Evolutionary conservation across 2,797 vertebrate species (phyloP).

Genomic region (Pipistrellus pygmaeus): DNA sequence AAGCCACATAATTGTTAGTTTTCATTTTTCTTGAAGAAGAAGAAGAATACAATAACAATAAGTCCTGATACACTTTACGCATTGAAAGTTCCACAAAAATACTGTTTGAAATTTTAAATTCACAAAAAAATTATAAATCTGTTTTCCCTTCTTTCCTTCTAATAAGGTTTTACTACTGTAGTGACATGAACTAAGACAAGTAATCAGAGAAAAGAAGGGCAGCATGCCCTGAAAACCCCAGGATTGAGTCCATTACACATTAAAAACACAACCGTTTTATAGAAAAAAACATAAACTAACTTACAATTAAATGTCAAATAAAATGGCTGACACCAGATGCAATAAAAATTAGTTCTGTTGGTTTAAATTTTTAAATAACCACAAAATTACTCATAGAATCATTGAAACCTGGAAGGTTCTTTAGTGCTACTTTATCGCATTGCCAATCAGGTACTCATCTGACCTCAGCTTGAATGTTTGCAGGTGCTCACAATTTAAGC

Average conservation of each 20-base stretch:
- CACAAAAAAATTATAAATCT: background rate
- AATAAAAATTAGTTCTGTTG: conserved; percentile 45
- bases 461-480: conserved; percentile 41
- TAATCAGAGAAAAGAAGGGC: background rate
- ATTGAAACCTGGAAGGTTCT: conserved; percentile 33
- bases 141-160: background rate
- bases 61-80: background rate
- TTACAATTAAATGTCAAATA: conserved; percentile 58
- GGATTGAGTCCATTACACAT: background rate
- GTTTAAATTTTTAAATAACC: conserved; percentile 60
- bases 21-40: too few relatives aligned
- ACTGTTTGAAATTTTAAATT: conserved; percentile 42
- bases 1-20: background rate
- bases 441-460: background rate
- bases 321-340: background rate
- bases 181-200: conserved; percentile 22
- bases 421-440: background rate
- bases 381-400: conserved; percentile 40
- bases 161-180: background rate
- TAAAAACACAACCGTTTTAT: conserved; percentile 3
- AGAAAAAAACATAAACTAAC: background rate
- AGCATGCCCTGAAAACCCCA: background rate
- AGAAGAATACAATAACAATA: background rate
- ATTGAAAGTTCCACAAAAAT: conserved; percentile 29
- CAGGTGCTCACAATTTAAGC: conserved; percentile 6